These are phyloP conservation scores for Bungarus multicinctus DNA, from an alignment of 2,113 vertebrate genomes.

Conservation along the genomic window DNA sequence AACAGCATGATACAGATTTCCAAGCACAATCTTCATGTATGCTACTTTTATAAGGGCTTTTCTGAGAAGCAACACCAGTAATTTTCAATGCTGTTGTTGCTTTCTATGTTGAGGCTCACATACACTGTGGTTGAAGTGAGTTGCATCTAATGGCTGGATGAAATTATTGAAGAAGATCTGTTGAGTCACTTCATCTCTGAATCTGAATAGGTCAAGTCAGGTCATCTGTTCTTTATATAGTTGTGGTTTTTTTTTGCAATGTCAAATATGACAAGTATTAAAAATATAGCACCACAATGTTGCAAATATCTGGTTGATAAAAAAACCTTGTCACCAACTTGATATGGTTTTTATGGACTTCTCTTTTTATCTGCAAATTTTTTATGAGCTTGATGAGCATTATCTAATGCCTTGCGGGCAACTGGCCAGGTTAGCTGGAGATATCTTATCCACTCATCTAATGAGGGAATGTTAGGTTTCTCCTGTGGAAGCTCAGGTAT, in stretches of 20 bases:
- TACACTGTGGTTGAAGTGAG: neutral
- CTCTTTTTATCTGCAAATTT: no score
- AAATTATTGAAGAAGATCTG: neutral
- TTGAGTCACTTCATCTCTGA: neutral
- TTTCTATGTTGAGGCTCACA: neutral
- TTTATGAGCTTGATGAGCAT: no score
- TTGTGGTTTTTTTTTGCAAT: neutral
- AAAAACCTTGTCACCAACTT: no score
- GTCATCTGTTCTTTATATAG: neutral
- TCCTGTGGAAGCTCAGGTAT: no score
- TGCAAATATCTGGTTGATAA: no score
- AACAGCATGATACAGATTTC: neutral
- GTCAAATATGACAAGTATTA: neutral
- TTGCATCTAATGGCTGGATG: neutral
- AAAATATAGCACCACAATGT: neutral
- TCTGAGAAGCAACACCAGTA: neutral
- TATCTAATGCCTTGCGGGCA: no score
- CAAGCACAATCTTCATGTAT: neutral
- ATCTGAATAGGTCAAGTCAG: neutral
- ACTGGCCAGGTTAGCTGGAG: no score
- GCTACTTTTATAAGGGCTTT: neutral
- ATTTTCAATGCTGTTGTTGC: neutral
- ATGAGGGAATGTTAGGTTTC: no score
- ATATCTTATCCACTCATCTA: no score
- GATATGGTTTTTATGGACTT: no score